These are phyloP conservation scores for Gallinago solitaria DNA, from an alignment of 2,797 vertebrate species.

Conservation along the genomic window DNA sequence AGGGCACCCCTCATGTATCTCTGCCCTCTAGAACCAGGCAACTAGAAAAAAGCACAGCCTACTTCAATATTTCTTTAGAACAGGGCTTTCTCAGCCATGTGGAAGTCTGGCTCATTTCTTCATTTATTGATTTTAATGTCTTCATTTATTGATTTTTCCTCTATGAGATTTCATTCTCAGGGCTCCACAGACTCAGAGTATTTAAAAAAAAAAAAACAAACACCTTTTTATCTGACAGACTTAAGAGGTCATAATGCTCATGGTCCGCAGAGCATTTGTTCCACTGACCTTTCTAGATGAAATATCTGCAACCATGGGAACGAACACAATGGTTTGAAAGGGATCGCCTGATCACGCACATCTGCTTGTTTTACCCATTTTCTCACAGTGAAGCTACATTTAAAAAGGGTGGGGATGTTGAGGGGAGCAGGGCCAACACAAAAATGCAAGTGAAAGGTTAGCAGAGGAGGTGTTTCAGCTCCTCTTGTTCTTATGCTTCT, in stretches of 20 bases:
- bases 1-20: neutral
- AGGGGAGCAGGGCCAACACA: neutral
- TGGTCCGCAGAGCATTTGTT: neutral
- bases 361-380: neutral
- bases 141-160: conserved; percentile 12
- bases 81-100: neutral
- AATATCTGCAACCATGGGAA: conserved; percentile 43
- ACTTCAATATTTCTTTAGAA: neutral
- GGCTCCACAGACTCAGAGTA: neutral
- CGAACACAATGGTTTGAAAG: neutral
- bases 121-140: conserved; percentile 1
- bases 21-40: neutral
- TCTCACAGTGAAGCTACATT: neutral
- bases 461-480: neutral
- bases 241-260: conserved; percentile 6
- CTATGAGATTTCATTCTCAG: neutral
- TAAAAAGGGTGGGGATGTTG: neutral
- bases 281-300: conserved; percentile 37
- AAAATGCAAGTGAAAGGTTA: neutral
- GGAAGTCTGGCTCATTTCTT: neutral
- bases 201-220: neutral
- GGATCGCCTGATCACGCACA: neutral
- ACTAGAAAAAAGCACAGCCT: neutral
- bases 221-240: neutral
- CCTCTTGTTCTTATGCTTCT: neutral